A percentile compares a stretch with the other conserved stretches of the same genome.
These are phyloP conservation scores for Lasioglossum malachurum DNA, from an alignment of 2,888 invertebrate genomes.

Conservation along the genomic window DNA sequence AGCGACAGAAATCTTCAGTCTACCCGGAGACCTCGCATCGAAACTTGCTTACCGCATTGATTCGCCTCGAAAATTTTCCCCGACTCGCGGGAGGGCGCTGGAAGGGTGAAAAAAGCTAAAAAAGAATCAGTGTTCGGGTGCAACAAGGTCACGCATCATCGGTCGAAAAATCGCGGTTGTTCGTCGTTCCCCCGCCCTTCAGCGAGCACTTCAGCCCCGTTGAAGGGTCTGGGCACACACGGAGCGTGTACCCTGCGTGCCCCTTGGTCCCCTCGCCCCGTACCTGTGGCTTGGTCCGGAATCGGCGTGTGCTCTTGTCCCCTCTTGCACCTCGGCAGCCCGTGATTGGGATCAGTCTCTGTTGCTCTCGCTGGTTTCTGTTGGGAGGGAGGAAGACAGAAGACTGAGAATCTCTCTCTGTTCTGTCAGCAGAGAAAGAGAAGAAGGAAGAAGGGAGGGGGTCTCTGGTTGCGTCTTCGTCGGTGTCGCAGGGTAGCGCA, in stretches of 20 bases:
- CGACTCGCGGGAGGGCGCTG: not conserved
- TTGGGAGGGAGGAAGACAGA: not conserved
- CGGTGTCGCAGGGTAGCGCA: constrained; percentile 35
- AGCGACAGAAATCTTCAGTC: not conserved
- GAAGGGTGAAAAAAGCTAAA: not conserved
- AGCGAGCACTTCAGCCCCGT: constrained; percentile 12
- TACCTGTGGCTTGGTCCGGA: constrained; percentile 45
- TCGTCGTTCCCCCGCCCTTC: not conserved
- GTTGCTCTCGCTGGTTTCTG: constrained; percentile 9
- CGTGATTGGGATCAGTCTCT: not conserved
- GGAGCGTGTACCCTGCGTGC: not conserved
- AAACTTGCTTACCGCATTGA: not conserved
- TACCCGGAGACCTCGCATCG: not conserved
- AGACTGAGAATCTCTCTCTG: not conserved
- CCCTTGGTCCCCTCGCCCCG: constrained; percentile 17
- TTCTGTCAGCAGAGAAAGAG: too few relatives aligned
- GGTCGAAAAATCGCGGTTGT: constrained; percentile 24
- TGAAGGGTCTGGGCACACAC: constrained; percentile 23
- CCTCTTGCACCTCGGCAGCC: not conserved
- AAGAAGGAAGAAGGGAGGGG: not conserved
- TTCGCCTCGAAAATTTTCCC: not conserved
- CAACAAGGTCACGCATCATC: not conserved
- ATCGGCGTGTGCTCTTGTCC: constrained; percentile 14
- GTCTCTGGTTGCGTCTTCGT: constrained; percentile 30
- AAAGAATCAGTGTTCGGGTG: constrained; percentile 4